A percentile compares a stretch with the other conserved stretches of the same genome.
Evolutionary conservation across 2,113 vertebrate species (phyloP).

Genomic region (Barnardius zonarius): DNA sequence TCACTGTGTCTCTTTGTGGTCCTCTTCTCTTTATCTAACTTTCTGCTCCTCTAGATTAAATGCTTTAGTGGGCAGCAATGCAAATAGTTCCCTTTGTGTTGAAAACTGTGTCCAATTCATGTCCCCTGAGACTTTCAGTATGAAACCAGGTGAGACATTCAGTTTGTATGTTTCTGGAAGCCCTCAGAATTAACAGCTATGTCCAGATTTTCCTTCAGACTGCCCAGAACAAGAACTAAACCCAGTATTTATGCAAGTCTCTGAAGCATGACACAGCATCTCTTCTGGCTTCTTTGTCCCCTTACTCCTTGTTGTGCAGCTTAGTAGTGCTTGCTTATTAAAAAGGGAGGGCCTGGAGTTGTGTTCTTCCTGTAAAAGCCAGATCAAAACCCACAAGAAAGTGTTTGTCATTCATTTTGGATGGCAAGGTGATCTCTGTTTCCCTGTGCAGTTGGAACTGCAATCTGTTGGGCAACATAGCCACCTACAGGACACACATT

Average conservation of each 20-base stretch:
- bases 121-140: fast-evolving
- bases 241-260: background rate
- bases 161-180: background rate
- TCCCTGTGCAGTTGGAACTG: background rate
- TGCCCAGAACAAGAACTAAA: background rate
- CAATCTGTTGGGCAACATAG: background rate
- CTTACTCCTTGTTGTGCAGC: background rate
- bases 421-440: background rate
- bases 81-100: background rate
- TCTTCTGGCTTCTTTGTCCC: background rate
- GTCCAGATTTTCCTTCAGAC: background rate
- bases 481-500: constrained; percentile 39
- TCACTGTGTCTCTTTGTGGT: background rate
- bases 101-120: background rate
- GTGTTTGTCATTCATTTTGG: background rate
- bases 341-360: background rate
- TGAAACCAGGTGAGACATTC: background rate
- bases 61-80: background rate
- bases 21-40: background rate
- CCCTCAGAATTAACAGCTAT: background rate
- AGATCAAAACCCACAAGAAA: background rate
- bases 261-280: background rate
- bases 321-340: background rate
- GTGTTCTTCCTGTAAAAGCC: background rate
- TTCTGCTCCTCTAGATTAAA: background rate